phyloP scores from a whole-genome alignment of 2,888 invertebrate genomes.

The Metopia argyrocephala region DNA sequence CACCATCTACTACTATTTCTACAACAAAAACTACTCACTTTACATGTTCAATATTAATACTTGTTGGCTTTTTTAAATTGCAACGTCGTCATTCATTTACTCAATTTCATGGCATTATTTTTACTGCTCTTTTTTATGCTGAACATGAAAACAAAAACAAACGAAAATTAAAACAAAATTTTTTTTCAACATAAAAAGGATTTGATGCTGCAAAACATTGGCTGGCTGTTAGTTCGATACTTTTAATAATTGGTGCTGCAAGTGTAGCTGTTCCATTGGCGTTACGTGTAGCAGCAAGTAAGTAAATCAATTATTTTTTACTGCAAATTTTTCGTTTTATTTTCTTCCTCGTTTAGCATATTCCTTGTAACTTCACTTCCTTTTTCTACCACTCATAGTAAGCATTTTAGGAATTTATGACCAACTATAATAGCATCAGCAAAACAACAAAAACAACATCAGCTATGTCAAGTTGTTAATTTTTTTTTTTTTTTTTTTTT shows the following conservation, averaged over 20 bases:
- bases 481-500: background rate
- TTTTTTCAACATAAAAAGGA: slow-evolving; percentile 74
- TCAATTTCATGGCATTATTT: background rate
- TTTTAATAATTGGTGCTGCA: slow-evolving; percentile 87
- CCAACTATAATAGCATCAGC: background rate
- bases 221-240: slow-evolving; percentile 87
- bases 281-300: slow-evolving; percentile 84
- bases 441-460: slow-evolving; percentile 10
- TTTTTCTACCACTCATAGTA: background rate
- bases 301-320: slow-evolving; percentile 68
- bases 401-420: slow-evolving; percentile 10
- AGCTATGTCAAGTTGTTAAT: slow-evolving; percentile 19
- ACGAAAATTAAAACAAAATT: no score
- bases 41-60: slow-evolving; percentile 3
- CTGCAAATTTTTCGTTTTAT: background rate
- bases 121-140: background rate
- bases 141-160: no score
- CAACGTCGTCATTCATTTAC: slow-evolving; percentile 5
- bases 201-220: slow-evolving; percentile 84
- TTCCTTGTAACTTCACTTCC: background rate
- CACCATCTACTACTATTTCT: background rate
- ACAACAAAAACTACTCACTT: slow-evolving; percentile 31
- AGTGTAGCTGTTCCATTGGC: slow-evolving; percentile 90
- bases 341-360: background rate
- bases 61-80: slow-evolving; percentile 38